Conservation (phyloP, 2,888 invertebrate genomes). For the Alloplasta piceator region DNA sequence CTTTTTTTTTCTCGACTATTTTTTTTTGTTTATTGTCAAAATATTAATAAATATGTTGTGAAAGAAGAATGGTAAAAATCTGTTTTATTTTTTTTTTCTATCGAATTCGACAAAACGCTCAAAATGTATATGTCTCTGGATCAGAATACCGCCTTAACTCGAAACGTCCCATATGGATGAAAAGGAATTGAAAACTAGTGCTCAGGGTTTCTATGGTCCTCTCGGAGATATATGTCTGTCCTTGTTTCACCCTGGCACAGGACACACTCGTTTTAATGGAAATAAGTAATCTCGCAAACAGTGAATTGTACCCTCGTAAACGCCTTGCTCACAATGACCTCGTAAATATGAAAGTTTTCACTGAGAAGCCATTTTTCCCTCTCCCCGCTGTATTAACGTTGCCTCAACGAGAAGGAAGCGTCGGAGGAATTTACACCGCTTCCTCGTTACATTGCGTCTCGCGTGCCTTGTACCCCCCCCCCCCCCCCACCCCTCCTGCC, state of each 20-base stretch:
- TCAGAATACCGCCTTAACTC: no score
- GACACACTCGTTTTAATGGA: slow-evolving; percentile 77
- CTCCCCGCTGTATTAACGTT: slow-evolving; percentile 41
- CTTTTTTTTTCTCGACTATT: no score
- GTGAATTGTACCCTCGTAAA: slow-evolving; percentile 79
- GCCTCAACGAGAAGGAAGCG: slow-evolving; percentile 22
- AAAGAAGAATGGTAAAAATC: no score
- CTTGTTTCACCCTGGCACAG: slow-evolving; percentile 34
- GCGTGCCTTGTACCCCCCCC: slow-evolving; percentile 50
- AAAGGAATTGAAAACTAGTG: no score
- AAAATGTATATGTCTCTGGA: no score
- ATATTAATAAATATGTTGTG: no score
- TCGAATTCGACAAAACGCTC: no score
- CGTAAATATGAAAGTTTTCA: slow-evolving; percentile 80
- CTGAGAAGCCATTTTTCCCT: background rate
- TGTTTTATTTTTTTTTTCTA: no score
- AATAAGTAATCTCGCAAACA: slow-evolving; percentile 81
- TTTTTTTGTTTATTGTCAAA: no score
- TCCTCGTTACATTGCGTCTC: slow-evolving; percentile 49
- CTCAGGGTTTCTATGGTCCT: no score
- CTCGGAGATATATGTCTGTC: slow-evolving; percentile 4
- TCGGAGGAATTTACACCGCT: slow-evolving; percentile 5
- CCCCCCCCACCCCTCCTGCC: slow-evolving; percentile 38
- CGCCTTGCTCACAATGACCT: slow-evolving; percentile 73
- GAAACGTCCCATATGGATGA: no score